A percentile compares a stretch with the other conserved stretches of the same genome.
Evolutionary conservation across 2,888 invertebrate species (phyloP).

Genomic region (Proisotoma minuta): DNA sequence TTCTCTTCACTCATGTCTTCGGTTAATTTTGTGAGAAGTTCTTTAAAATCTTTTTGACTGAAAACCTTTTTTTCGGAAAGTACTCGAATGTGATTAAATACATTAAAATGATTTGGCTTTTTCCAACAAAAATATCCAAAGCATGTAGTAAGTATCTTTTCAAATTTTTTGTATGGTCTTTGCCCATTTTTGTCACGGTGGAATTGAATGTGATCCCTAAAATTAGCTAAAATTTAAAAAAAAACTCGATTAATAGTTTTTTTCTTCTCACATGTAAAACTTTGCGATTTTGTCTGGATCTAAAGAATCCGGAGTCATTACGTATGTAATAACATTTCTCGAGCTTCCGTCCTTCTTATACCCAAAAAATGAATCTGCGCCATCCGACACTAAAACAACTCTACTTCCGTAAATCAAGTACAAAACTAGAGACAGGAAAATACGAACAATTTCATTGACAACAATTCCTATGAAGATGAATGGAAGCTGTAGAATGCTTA

Average conservation of each 20-base stretch:
- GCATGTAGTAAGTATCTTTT: constrained; percentile 1
- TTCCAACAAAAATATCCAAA: constrained; percentile 13
- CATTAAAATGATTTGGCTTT: constrained; percentile 1
- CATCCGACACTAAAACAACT: constrained; percentile 11
- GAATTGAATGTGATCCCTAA: constrained; percentile 17
- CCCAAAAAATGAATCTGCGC: constrained; percentile 14
- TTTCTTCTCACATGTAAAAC: background rate
- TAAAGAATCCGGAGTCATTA: background rate
- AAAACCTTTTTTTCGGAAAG: constrained; percentile 3
- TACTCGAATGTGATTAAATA: background rate
- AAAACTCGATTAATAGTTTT: background rate
- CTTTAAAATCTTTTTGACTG: constrained; percentile 6
- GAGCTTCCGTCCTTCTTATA: constrained; percentile 5
- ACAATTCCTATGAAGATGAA: background rate
- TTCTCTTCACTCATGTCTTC: constrained; percentile 11
- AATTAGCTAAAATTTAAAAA: too few relatives aligned
- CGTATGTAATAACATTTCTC: constrained; percentile 9
- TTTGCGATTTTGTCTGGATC: background rate
- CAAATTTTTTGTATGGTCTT: constrained; percentile 13
- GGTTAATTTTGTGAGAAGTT: background rate
- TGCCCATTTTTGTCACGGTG: constrained; percentile 12
- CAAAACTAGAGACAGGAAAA: background rate
- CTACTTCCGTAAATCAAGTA: background rate
- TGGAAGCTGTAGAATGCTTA: background rate
- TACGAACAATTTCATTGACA: background rate